Evolutionary conservation across 2,888 invertebrate genomes (phyloP).

Genomic region (Protodeltote pygarga): DNA sequence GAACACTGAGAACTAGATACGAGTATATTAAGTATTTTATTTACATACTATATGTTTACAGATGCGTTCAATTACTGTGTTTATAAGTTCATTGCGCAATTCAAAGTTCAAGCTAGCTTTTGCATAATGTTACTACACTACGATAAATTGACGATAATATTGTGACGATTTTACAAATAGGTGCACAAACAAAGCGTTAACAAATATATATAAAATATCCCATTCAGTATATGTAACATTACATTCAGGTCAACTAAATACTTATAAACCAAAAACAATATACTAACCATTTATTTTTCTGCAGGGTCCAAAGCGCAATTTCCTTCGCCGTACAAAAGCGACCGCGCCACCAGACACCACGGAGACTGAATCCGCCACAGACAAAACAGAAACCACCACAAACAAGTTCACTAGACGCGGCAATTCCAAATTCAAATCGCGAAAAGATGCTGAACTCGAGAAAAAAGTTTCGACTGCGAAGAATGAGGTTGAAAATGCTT

Average conservation of each 20-base stretch:
- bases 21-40: background rate
- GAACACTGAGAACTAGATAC: no score
- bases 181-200: slow-evolving; percentile 20
- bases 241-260: slow-evolving; percentile 24
- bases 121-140: slow-evolving; percentile 16
- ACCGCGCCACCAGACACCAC: slow-evolving; percentile 69
- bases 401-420: slow-evolving; percentile 65
- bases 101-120: slow-evolving; percentile 25
- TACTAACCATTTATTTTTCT: slow-evolving; percentile 49
- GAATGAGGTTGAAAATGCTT: slow-evolving; percentile 56
- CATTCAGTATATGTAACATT: slow-evolving; percentile 39
- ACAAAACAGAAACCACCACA: slow-evolving; percentile 64
- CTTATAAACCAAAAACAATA: slow-evolving; percentile 10
- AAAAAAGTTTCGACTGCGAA: slow-evolving; percentile 55
- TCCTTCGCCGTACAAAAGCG: slow-evolving; percentile 79
- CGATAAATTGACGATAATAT: slow-evolving; percentile 25
- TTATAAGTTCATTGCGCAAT: slow-evolving; percentile 37
- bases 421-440: slow-evolving; percentile 56
- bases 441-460: slow-evolving; percentile 59
- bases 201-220: slow-evolving; percentile 7
- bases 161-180: slow-evolving; percentile 34
- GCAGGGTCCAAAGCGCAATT: slow-evolving; percentile 71
- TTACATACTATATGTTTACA: slow-evolving; percentile 4
- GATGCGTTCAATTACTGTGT: no score
- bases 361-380: slow-evolving; percentile 56